Evolutionary conservation across 1,140 invertebrate species (phyloP).

Genomic region (Chironomus tepperi): DNA sequence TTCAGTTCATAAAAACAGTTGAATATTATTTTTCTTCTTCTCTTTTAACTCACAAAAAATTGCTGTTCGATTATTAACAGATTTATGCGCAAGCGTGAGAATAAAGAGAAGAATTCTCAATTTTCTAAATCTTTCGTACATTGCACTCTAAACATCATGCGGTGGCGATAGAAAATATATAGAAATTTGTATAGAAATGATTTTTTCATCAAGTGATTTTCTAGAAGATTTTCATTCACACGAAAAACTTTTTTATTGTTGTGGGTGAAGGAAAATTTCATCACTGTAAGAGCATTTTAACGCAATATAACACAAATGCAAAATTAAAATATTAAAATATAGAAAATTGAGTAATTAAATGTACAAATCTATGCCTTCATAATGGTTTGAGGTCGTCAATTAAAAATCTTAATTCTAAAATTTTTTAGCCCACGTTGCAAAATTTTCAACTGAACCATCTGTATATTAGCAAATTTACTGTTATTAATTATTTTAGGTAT

Average conservation of each 20-base stretch:
- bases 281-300: background rate
- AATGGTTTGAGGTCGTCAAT: too few relatives aligned
- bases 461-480: too few relatives aligned
- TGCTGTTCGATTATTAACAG: background rate
- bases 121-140: background rate
- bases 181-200: background rate
- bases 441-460: too few relatives aligned
- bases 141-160: background rate
- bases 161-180: background rate
- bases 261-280: background rate
- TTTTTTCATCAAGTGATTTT: background rate
- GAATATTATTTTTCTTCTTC: background rate
- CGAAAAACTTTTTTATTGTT: background rate
- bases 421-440: too few relatives aligned
- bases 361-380: too few relatives aligned
- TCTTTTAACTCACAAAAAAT: background rate
- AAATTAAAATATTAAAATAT: background rate
- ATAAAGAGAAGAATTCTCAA: background rate
- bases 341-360: background rate
- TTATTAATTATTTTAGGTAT: too few relatives aligned
- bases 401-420: too few relatives aligned
- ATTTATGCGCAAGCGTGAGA: conserved; percentile 1
- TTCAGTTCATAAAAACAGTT: too few relatives aligned
- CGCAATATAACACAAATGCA: background rate
- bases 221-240: background rate